phyloP scores from a whole-genome alignment of 1,140 invertebrate genomes.

The Ceratosolen fusciceps region DNA sequence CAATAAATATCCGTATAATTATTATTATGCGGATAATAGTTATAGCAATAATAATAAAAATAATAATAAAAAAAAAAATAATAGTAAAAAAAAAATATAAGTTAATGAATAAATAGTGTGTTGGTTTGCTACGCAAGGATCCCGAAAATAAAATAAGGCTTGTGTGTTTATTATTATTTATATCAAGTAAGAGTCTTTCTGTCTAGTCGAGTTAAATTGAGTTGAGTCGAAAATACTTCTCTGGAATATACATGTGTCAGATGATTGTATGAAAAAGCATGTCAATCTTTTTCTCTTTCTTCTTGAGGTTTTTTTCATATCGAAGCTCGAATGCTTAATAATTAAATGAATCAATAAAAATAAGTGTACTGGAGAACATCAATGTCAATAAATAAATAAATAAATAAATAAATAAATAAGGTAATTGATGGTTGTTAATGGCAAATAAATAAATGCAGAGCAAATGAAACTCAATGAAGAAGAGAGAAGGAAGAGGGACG shows the following conservation, averaged over 20 bases:
- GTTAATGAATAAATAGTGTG: constrained; percentile 8
- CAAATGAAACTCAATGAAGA: constrained; percentile 19
- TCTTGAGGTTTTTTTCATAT: constrained; percentile 3
- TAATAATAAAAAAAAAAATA: neutral
- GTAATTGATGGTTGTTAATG: too few species aligned
- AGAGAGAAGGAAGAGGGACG: neutral
- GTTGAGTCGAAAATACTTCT: constrained; percentile 29
- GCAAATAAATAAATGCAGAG: constrained; percentile 40
- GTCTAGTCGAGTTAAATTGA: constrained; percentile 23
- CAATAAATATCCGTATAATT: too few species aligned
- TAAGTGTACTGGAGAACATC: neutral
- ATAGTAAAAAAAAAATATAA: constrained; percentile 4
- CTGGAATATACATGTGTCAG: neutral
- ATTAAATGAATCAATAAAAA: neutral
- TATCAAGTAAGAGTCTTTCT: constrained; percentile 16
- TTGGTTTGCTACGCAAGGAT: constrained; percentile 7
- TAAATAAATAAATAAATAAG: constrained; percentile 48
- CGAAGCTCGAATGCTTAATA: neutral
- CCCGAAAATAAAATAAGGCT: constrained; percentile 1
- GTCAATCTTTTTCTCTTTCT: neutral
- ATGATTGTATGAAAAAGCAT: neutral
- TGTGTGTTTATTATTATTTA: neutral
- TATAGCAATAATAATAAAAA: neutral
- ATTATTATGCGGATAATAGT: neutral
- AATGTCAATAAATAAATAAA: constrained; percentile 24